phyloP scores from a whole-genome alignment of 2,888 invertebrate species.

The Agrochola circellaris region DNA sequence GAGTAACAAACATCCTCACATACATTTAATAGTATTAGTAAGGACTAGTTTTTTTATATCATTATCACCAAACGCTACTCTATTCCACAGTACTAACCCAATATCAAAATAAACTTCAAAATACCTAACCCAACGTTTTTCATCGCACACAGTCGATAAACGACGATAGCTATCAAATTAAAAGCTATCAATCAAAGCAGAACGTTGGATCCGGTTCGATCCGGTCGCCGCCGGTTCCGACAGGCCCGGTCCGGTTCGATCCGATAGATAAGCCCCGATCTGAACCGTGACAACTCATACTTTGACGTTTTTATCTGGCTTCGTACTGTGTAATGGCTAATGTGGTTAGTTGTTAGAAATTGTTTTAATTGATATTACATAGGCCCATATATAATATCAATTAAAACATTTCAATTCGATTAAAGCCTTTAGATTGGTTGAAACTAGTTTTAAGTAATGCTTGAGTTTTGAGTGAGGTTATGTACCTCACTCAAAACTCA shows the following conservation, averaged over 20 bases:
- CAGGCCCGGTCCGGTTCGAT: conserved; percentile 64
- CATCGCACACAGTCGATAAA: conserved; percentile 58
- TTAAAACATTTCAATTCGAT: too few species aligned
- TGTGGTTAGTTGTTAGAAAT: background rate
- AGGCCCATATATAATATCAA: too few species aligned
- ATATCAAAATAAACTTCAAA: conserved; percentile 46
- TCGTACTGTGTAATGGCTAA: conserved; percentile 1
- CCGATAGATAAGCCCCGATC: conserved; percentile 65
- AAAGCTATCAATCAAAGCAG: conserved; percentile 67
- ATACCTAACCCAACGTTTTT: conserved; percentile 43
- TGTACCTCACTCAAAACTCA: too few species aligned
- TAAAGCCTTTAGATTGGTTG: too few species aligned
- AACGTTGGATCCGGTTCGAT: conserved; percentile 54
- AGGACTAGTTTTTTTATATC: background rate
- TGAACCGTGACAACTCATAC: conserved; percentile 61
- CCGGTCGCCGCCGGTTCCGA: conserved; percentile 62
- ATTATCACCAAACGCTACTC: background rate
- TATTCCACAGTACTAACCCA: background rate
- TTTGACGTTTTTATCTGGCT: conserved; percentile 58
- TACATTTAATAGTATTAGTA: background rate
- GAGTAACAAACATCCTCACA: background rate
- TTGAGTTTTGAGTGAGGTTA: too few species aligned
- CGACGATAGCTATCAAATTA: conserved; percentile 68
- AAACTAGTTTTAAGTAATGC: too few species aligned
- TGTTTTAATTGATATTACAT: conserved; percentile 15